A percentile compares a stretch with the other conserved stretches of the same genome.
Evolutionary conservation across 2,797 vertebrate genomes (phyloP).

Genomic region (Scolopax bukidnonensis): DNA sequence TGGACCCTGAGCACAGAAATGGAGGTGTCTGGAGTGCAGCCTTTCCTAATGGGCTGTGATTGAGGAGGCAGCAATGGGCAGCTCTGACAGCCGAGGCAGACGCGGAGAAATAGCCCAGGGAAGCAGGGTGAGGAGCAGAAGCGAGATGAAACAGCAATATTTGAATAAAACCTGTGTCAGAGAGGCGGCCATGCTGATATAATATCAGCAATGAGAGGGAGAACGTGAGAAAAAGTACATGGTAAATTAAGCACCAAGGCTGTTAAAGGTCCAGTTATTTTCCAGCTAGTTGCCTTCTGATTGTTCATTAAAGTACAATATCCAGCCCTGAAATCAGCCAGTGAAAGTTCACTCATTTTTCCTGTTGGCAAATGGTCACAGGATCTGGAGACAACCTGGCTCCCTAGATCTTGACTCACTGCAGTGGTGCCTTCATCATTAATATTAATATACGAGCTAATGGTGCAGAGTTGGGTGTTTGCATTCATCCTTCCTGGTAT

Average conservation of each 20-base stretch:
- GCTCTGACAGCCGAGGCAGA: constrained; percentile 1
- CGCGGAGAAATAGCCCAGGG: neutral
- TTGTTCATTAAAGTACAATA: constrained; percentile 70
- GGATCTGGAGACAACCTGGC: constrained; percentile 5
- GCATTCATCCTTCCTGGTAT: constrained; percentile 18
- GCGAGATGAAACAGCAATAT: constrained; percentile 43
- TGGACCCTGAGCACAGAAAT: neutral
- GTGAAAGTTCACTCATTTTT: constrained; percentile 45
- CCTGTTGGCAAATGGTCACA: constrained; percentile 38
- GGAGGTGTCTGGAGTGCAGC: neutral
- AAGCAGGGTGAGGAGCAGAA: constrained; percentile 12
- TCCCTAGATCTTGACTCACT: neutral
- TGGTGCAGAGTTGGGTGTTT: constrained; percentile 34
- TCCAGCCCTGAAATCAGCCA: constrained; percentile 42
- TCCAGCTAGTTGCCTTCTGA: constrained; percentile 74
- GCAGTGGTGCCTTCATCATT: constrained; percentile 16
- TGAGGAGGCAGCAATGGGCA: neutral
- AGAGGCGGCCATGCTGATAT: constrained; percentile 61
- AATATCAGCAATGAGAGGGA: constrained; percentile 58
- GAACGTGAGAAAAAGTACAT: constrained; percentile 63
- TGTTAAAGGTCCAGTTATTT: constrained; percentile 74
- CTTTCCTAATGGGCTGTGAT: neutral
- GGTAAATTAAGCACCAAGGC: constrained; percentile 73
- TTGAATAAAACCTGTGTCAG: constrained; percentile 58
- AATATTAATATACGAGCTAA: constrained; percentile 46